Conservation (phyloP, 2,113 vertebrate genomes). For the Orycteropus afer region DNA sequence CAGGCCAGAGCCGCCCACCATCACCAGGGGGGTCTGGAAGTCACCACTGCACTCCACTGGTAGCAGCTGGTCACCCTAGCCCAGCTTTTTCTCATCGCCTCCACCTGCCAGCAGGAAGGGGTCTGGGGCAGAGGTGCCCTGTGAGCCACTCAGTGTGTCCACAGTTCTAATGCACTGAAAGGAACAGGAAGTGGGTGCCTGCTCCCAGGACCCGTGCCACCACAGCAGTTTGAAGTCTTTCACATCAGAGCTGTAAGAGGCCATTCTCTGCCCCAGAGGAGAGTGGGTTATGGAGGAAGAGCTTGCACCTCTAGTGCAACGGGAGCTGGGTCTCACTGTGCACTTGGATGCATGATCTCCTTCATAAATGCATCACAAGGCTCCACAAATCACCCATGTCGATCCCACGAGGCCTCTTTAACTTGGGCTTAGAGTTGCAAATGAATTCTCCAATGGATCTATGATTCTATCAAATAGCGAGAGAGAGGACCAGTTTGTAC, state of each 20-base stretch:
- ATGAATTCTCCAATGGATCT: conserved; percentile 62
- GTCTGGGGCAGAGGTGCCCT: background rate
- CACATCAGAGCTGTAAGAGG: accelerated
- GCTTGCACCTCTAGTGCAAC: background rate
- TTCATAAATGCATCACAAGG: background rate
- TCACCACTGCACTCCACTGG: background rate
- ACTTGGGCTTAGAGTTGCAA: conserved; percentile 60
- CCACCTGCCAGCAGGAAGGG: background rate
- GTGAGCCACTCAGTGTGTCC: background rate
- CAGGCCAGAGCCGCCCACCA: accelerated
- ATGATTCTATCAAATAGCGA: conserved; percentile 51
- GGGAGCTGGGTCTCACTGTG: background rate
- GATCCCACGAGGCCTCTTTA: background rate
- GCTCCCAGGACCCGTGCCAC: background rate
- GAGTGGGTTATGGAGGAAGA: background rate
- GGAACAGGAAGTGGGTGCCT: background rate
- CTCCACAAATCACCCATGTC: conserved; percentile 51
- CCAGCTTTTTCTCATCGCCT: background rate
- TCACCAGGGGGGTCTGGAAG: accelerated
- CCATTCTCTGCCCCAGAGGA: background rate
- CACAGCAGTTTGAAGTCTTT: background rate
- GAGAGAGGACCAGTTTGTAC: background rate
- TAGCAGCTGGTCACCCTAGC: background rate
- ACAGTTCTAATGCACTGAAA: background rate
- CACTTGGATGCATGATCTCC: background rate